Conservation (phyloP, 2,797 vertebrate genomes). For the Cossypha niveicapilla region DNA sequence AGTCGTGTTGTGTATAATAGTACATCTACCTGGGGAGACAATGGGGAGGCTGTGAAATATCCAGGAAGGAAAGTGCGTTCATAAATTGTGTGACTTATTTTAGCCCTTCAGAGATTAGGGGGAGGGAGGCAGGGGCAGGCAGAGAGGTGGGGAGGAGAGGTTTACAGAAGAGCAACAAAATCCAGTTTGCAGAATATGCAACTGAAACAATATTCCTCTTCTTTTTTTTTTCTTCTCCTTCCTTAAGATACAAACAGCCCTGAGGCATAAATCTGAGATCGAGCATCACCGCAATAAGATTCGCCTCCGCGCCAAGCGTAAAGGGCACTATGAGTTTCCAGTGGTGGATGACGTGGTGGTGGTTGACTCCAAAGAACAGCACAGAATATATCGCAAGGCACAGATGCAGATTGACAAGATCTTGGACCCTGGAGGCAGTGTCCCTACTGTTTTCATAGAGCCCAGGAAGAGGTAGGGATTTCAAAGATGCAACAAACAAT, state of each 20-base stretch:
- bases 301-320: constrained; percentile 90
- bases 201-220: not conserved
- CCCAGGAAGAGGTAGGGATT: constrained; percentile 85
- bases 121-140: not conserved
- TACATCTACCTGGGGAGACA: not conserved
- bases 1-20: not conserved
- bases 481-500: not conserved
- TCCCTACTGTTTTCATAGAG: constrained; percentile 84
- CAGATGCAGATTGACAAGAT: constrained; percentile 98
- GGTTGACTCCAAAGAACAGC: constrained; percentile 87
- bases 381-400: constrained; percentile 90
- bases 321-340: constrained; percentile 94
- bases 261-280: constrained; percentile 96
- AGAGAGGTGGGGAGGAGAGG: not conserved
- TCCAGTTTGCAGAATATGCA: not conserved
- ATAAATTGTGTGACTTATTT: not conserved
- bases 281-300: constrained; percentile 97
- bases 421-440: constrained; percentile 82
- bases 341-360: constrained; percentile 93
- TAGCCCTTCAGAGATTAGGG: not conserved
- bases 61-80: not conserved
- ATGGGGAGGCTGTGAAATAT: not conserved
- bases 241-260: constrained; percentile 89
- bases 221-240: too few relatives aligned
- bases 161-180: not conserved